Evolutionary conservation across 2,888 invertebrate species (phyloP).

Genomic region (Coleophora flavipennella): DNA sequence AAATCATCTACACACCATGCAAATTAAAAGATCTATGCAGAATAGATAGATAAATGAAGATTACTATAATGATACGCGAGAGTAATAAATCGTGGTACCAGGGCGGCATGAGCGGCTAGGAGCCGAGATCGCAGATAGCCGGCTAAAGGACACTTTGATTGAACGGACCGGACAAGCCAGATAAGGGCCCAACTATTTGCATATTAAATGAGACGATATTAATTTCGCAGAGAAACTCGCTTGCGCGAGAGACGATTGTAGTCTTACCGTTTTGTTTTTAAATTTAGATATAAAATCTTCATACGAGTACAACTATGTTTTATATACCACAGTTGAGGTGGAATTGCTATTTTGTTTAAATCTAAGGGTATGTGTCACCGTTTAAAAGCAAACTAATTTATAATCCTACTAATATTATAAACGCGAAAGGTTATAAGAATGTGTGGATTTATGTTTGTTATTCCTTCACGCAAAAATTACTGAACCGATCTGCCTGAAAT

Average conservation of each 20-base stretch:
- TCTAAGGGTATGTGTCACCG: no score
- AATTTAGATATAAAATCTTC: background rate
- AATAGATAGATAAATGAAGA: conserved; percentile 38
- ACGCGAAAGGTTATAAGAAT: no score
- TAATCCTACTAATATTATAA: no score
- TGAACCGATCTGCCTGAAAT: no score
- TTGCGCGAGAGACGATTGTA: background rate
- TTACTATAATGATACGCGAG: conserved; percentile 43
- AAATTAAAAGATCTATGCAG: conserved; percentile 1
- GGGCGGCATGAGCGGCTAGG: conserved; percentile 45
- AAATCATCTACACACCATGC: background rate
- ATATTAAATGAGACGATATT: conserved; percentile 67
- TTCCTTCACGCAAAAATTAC: no score
- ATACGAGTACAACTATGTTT: background rate
- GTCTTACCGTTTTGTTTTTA: background rate
- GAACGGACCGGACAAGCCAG: conserved; percentile 62
- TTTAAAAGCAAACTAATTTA: no score
- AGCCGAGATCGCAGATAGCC: conserved; percentile 53
- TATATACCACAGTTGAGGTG: background rate
- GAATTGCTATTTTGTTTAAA: background rate
- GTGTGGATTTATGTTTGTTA: no score
- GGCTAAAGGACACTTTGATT: conserved; percentile 65
- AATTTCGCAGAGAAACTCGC: conserved; percentile 32
- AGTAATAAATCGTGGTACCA: conserved; percentile 52
- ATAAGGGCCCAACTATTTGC: conserved; percentile 60